phyloP scores from a whole-genome alignment of 2,113 vertebrate species.

The Tragelaphus buxtoni region DNA sequence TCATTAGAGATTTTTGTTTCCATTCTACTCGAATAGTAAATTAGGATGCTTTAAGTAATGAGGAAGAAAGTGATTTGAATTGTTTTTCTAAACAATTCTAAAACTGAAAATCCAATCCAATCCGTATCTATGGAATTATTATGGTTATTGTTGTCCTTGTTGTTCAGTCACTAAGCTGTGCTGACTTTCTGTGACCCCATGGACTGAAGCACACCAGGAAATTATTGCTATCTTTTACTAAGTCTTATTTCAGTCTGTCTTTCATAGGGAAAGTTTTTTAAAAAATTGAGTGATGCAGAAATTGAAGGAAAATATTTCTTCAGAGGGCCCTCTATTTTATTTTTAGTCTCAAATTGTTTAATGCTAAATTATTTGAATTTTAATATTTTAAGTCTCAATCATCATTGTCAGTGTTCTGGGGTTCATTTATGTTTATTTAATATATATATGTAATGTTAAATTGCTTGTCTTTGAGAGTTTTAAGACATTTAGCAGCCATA shows the following conservation, averaged over 20 bases:
- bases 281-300: neutral
- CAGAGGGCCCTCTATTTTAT: neutral
- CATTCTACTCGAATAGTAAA: neutral
- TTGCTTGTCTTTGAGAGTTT: neutral
- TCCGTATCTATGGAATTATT: neutral
- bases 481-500: neutral
- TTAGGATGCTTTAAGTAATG: neutral
- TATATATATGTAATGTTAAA: constrained; percentile 1
- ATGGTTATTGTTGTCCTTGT: neutral
- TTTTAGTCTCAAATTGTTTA: neutral
- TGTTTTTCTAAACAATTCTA: neutral
- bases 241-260: neutral
- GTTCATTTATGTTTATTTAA: neutral
- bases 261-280: neutral
- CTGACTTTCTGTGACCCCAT: neutral
- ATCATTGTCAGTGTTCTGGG: neutral
- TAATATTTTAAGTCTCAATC: neutral
- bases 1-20: neutral
- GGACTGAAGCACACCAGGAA: neutral
- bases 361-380: neutral
- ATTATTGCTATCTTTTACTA: neutral
- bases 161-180: neutral
- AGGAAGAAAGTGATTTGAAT: neutral
- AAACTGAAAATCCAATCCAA: neutral
- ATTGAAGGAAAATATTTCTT: neutral